A percentile compares a stretch with the other conserved stretches of the same genome.
Conservation (phyloP, 2,113 vertebrate species). For the Indicator indicator region DNA sequence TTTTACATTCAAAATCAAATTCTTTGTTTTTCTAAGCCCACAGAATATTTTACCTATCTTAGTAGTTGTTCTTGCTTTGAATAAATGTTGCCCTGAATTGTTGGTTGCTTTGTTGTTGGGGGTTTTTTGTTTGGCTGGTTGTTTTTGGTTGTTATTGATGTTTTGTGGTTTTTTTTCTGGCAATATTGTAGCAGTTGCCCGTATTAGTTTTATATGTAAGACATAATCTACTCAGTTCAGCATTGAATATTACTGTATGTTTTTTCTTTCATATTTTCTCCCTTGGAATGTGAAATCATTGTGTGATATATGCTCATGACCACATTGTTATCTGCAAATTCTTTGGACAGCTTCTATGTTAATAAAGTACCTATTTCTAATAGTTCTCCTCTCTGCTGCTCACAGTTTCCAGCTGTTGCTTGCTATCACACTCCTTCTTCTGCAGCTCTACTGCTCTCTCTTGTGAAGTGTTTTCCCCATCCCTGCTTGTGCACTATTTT, state of each 20-base stretch:
- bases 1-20: neutral
- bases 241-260: neutral
- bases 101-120: too few species aligned
- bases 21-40: neutral
- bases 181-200: neutral
- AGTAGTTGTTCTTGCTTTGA: neutral
- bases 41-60: neutral
- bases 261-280: neutral
- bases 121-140: neutral
- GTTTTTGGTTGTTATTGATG: too few species aligned
- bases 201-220: neutral
- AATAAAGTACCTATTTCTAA: neutral
- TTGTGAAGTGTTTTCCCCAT: neutral
- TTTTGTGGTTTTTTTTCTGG: accelerated
- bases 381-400: neutral
- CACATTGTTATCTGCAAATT: neutral
- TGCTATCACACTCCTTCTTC: neutral
- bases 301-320: neutral
- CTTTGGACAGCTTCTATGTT: neutral
- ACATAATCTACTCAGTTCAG: neutral
- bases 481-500: neutral
- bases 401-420: neutral
- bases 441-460: neutral
- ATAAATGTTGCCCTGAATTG: neutral
- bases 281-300: neutral